phyloP scores from a whole-genome alignment of 2,888 invertebrate genomes.

The Gnatocerus cornutus region DNA sequence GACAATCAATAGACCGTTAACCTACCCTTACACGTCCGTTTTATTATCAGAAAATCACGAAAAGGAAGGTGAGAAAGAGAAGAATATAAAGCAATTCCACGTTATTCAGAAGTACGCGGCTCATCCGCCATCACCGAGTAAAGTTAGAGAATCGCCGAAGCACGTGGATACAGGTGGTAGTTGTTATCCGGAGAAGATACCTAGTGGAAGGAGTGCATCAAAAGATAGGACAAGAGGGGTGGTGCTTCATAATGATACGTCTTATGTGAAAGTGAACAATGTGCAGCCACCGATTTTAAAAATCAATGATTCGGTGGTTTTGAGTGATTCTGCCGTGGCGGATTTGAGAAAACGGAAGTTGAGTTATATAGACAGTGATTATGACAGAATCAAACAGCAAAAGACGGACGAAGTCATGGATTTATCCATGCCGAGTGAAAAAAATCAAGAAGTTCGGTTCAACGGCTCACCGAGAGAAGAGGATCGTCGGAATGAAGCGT shows the following conservation, averaged over 20 bases:
- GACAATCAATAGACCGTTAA: conserved; percentile 78
- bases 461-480: conserved; percentile 22
- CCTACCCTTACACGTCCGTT: conserved; percentile 77
- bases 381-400: conserved; percentile 58
- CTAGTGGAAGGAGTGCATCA: conserved; percentile 12
- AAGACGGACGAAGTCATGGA: conserved; percentile 68
- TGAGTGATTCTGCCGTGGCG: conserved; percentile 36
- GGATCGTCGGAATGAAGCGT: conserved; percentile 4
- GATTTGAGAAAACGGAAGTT: conserved; percentile 51
- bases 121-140: conserved; percentile 1
- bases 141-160: conserved; percentile 27
- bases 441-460: conserved; percentile 22
- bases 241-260: conserved; percentile 4
- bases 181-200: background rate
- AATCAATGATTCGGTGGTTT: conserved; percentile 60
- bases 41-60: conserved; percentile 47
- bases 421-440: conserved; percentile 59
- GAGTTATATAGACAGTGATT: conserved; percentile 38
- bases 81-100: conserved; percentile 69
- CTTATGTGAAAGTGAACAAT: conserved; percentile 24
- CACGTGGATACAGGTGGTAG: conserved; percentile 14
- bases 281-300: conserved; percentile 57
- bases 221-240: conserved; percentile 34
- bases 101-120: conserved; percentile 63
- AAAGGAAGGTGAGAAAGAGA: conserved; percentile 64